Conservation (phyloP, 2,888 invertebrate genomes). For the Acrocyrtus sp. region DNA sequence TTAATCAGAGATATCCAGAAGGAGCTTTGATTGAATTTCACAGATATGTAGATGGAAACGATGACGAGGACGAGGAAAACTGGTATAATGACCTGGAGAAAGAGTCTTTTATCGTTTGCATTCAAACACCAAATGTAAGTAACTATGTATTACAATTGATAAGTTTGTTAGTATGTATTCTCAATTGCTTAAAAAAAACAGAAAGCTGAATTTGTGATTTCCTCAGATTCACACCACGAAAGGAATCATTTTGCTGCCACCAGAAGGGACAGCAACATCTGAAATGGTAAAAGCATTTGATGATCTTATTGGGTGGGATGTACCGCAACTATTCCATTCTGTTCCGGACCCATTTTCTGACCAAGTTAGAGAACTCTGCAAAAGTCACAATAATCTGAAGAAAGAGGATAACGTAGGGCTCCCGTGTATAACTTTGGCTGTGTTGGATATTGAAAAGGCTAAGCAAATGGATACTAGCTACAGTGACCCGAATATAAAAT, state of each 20-base stretch:
- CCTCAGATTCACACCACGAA: slow-evolving; percentile 23
- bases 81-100: too few species aligned
- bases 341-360: slow-evolving; percentile 13
- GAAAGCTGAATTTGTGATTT: too few species aligned
- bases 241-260: slow-evolving; percentile 19
- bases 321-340: slow-evolving; percentile 17
- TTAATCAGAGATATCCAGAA: background rate
- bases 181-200: too few species aligned
- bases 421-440: slow-evolving; percentile 12
- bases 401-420: slow-evolving; percentile 8
- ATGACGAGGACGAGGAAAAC: too few species aligned
- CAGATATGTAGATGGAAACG: background rate
- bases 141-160: too few species aligned
- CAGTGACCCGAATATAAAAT: too few species aligned
- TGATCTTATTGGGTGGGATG: slow-evolving; percentile 13
- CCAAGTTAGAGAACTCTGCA: background rate
- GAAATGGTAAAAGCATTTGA: slow-evolving; percentile 16
- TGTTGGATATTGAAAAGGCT: slow-evolving; percentile 14
- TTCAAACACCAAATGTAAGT: too few species aligned
- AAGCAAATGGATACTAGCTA: too few species aligned
- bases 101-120: too few species aligned
- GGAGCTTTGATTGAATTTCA: slow-evolving; percentile 5
- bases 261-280: background rate
- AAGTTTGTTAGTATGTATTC: too few species aligned
- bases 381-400: slow-evolving; percentile 1